A percentile compares a stretch with the other conserved stretches of the same genome.
phyloP scores from a whole-genome alignment of 2,888 invertebrate species.

The Hypena proboscidalis region DNA sequence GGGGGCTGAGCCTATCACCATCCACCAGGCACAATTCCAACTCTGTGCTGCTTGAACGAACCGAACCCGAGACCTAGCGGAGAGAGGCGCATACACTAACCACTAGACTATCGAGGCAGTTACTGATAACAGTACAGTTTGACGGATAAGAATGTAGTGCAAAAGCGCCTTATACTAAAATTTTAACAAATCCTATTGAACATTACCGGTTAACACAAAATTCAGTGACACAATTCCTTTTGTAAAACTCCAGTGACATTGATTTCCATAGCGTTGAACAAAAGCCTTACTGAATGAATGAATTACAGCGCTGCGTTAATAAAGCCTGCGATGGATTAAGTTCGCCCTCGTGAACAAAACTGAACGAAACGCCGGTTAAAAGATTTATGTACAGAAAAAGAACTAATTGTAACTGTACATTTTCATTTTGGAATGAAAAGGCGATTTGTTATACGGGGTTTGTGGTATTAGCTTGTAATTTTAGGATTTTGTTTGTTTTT shows the following conservation, averaged over 20 bases:
- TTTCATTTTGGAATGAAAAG: conserved; percentile 2
- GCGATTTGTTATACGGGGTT: not conserved
- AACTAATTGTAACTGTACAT: conserved; percentile 7
- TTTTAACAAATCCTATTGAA: too few relatives aligned
- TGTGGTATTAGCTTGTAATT: too few relatives aligned
- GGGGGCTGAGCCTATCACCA: too few relatives aligned
- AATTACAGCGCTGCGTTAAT: conserved; percentile 32
- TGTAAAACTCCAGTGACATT: conserved; percentile 21
- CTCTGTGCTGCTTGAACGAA: too few relatives aligned
- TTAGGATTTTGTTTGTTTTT: too few relatives aligned
- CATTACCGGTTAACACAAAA: not conserved
- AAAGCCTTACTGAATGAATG: conserved; percentile 28
- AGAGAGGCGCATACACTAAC: too few relatives aligned
- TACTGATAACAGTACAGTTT: too few relatives aligned
- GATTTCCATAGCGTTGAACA: conserved; percentile 33
- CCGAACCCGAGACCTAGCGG: too few relatives aligned
- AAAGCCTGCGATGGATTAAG: conserved; percentile 29
- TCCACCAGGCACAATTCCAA: too few relatives aligned
- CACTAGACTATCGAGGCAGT: too few relatives aligned
- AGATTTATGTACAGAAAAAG: conserved; percentile 11
- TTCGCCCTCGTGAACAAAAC: conserved; percentile 25
- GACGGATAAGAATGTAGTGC: too few relatives aligned
- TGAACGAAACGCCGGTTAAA: conserved; percentile 28
- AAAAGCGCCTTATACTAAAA: too few relatives aligned
- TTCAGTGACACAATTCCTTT: conserved; percentile 16